Evolutionary conservation across 2,888 invertebrate species (phyloP).

Genomic region (Sicus ferrugineus): DNA sequence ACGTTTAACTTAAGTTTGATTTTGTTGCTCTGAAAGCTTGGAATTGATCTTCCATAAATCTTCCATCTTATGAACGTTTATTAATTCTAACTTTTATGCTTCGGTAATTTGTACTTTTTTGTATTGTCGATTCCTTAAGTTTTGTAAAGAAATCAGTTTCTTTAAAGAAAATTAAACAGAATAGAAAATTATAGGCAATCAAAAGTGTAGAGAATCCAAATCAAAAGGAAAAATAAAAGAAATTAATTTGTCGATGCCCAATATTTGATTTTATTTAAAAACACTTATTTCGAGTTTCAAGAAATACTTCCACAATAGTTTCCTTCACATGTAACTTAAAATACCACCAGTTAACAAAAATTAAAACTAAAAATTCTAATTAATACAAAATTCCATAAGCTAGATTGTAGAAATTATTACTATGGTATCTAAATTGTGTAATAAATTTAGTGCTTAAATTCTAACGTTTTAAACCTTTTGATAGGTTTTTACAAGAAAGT

Average conservation of each 20-base stretch:
- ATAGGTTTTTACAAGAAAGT: conserved; percentile 42
- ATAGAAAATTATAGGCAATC: neutral
- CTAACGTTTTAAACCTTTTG: conserved; percentile 53
- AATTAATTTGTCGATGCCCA: neutral
- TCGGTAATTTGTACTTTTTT: conserved; percentile 12
- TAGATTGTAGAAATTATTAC: conserved; percentile 7
- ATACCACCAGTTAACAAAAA: conserved; percentile 9
- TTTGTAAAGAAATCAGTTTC: neutral
- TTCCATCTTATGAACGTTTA: neutral
- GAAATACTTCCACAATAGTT: no score
- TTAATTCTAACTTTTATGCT: neutral
- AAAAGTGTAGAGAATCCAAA: neutral
- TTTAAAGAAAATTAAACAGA: neutral
- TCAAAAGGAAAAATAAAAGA: neutral
- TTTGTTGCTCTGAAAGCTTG: conserved; percentile 43
- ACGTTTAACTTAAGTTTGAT: conserved; percentile 52
- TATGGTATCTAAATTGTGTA: neutral
- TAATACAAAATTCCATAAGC: neutral
- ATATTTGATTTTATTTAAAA: conserved; percentile 12
- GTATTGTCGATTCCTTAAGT: conserved; percentile 1
- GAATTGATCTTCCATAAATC: neutral
- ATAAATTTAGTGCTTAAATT: conserved; percentile 12
- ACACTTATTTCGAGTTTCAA: neutral
- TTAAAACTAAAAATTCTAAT: neutral
- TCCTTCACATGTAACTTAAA: conserved; percentile 3